Conservation (phyloP, 23 tunicate genomes). For the Styela plicata region DNA sequence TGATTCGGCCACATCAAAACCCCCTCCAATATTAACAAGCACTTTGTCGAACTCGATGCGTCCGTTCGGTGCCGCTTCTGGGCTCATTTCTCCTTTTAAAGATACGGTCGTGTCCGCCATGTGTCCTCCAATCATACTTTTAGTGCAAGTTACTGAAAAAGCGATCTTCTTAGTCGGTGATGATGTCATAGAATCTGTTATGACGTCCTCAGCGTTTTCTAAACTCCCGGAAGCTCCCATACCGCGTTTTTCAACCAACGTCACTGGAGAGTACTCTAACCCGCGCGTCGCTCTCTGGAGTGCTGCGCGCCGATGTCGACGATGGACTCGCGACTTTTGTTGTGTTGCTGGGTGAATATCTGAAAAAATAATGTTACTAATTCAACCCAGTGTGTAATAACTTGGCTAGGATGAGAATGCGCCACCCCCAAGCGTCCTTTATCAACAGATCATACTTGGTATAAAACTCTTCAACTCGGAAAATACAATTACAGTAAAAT, state of each 20-base stretch:
- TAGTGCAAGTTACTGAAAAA: slow-evolving; percentile 67
- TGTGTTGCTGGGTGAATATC: too few species aligned
- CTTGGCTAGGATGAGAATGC: too few species aligned
- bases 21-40: slow-evolving; percentile 49
- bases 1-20: slow-evolving; percentile 20
- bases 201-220: background rate
- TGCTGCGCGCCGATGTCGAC: background rate
- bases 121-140: slow-evolving; percentile 52
- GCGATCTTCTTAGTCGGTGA: slow-evolving; percentile 18
- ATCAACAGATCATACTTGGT: too few species aligned
- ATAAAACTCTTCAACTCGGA: too few species aligned
- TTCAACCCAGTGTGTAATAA: too few species aligned
- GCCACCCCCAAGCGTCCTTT: too few species aligned
- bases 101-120: background rate
- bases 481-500: too few species aligned
- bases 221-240: background rate
- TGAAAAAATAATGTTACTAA: too few species aligned
- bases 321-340: background rate
- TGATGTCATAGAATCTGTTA: background rate
- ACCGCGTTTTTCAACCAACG: background rate
- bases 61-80: slow-evolving; percentile 33
- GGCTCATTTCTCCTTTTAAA: slow-evolving; percentile 10
- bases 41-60: slow-evolving; percentile 45
- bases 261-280: background rate
- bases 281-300: background rate